These are phyloP conservation scores for Unio delphinus DNA, from an alignment of 2,888 invertebrate genomes.

Conservation along the genomic window DNA sequence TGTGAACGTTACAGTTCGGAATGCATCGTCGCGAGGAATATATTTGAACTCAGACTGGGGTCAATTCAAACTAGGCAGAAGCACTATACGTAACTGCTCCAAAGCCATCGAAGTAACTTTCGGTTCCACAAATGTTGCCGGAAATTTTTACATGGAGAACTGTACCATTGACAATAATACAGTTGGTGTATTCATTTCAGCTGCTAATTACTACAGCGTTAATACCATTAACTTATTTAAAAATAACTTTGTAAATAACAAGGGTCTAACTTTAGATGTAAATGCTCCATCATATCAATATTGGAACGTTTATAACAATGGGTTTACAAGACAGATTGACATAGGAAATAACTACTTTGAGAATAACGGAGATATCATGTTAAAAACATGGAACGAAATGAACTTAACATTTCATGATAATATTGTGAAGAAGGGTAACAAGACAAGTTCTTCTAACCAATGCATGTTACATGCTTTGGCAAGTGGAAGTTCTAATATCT, in stretches of 20 bases:
- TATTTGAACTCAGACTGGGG: background rate
- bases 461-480: conserved; percentile 16
- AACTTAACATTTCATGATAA: conserved; percentile 19
- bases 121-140: background rate
- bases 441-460: background rate
- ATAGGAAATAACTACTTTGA: conserved; percentile 14
- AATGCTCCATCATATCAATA: background rate
- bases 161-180: conserved; percentile 2
- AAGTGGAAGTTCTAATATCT: background rate
- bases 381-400: conserved; percentile 9
- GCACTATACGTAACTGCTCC: background rate
- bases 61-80: background rate
- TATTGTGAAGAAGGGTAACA: conserved; percentile 4
- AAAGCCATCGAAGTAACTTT: too few species aligned
- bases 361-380: conserved; percentile 9
- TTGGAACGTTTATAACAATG: background rate
- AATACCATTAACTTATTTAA: conserved; percentile 2
- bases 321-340: conserved; percentile 4
- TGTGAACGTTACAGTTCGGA: conserved; percentile 1
- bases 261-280: background rate
- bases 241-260: conserved; percentile 5
- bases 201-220: background rate
- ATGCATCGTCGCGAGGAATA: background rate
- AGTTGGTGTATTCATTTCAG: conserved; percentile 1
- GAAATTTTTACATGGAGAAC: conserved; percentile 7